These are phyloP conservation scores for Grapholita molesta DNA, from an alignment of 1,140 invertebrate genomes.

Conservation along the genomic window DNA sequence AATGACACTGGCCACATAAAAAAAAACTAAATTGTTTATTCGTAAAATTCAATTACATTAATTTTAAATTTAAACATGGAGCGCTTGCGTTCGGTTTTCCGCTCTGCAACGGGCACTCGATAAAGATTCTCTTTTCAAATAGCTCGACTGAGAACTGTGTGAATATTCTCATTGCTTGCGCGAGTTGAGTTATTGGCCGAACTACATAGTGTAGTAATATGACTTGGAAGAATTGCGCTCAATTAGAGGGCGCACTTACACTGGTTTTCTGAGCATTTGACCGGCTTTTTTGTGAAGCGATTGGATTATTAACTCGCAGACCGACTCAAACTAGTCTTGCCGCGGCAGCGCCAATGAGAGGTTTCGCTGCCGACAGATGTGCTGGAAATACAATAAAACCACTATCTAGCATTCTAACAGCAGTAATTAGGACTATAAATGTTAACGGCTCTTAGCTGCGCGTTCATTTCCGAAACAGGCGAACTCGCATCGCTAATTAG, in stretches of 20 bases:
- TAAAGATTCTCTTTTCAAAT: slow-evolving; percentile 17
- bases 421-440: not conserved
- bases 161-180: not conserved
- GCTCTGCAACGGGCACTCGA: slow-evolving; percentile 6
- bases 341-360: not conserved
- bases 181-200: not conserved
- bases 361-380: slow-evolving; percentile 6
- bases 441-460: not conserved
- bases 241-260: not conserved
- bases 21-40: not conserved
- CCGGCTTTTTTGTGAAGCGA: not conserved
- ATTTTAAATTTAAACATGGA: slow-evolving; percentile 12
- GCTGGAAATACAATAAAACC: not conserved
- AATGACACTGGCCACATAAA: not conserved
- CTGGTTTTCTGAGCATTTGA: not conserved
- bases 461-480: not conserved
- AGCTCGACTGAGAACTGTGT: slow-evolving; percentile 1
- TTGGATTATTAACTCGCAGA: not conserved
- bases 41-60: slow-evolving; percentile 8
- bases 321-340: slow-evolving; percentile 12
- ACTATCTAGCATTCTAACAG: not conserved
- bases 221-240: not conserved
- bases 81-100: slow-evolving; percentile 12
- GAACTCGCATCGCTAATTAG: not conserved
- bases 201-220: not conserved